phyloP scores from a whole-genome alignment of 2,888 invertebrate genomes.

The Chironomus riparius region DNA sequence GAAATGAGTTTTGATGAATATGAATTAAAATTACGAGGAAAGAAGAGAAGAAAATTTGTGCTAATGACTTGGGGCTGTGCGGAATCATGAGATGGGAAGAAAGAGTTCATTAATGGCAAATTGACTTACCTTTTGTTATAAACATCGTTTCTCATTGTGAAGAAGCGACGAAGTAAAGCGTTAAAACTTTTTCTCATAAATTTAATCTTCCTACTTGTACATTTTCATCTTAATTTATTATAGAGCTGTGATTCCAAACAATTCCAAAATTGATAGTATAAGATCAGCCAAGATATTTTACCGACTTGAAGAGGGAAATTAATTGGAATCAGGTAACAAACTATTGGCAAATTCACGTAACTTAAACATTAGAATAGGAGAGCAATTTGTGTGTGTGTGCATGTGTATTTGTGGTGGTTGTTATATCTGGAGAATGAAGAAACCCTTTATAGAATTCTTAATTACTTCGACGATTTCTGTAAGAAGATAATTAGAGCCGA shows the following conservation, averaged over 20 bases:
- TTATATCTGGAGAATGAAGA: background rate
- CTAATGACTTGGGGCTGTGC: too few relatives aligned
- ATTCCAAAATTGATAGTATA: background rate
- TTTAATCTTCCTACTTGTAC: constrained; percentile 1
- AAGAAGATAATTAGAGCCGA: constrained; percentile 11
- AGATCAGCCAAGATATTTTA: background rate
- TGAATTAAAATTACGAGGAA: too few relatives aligned
- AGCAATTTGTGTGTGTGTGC: background rate
- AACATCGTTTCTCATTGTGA: too few relatives aligned
- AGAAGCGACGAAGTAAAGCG: too few relatives aligned
- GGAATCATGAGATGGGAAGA: too few relatives aligned
- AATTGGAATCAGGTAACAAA: constrained; percentile 18
- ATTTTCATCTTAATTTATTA: constrained; percentile 1
- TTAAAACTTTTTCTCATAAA: background rate
- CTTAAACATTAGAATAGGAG: background rate
- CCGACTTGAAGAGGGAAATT: constrained; percentile 1
- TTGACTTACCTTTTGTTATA: too few relatives aligned
- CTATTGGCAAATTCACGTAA: constrained; percentile 13
- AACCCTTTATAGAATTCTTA: constrained; percentile 14
- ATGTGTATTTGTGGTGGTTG: too few relatives aligned
- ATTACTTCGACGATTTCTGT: constrained; percentile 16
- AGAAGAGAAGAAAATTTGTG: too few relatives aligned
- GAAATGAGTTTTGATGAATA: too few relatives aligned
- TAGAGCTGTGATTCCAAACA: background rate
- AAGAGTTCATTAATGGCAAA: too few relatives aligned